These are phyloP conservation scores for Microcebus tavaratra DNA, from an alignment of 2,113 vertebrate species.

Conservation along the genomic window DNA sequence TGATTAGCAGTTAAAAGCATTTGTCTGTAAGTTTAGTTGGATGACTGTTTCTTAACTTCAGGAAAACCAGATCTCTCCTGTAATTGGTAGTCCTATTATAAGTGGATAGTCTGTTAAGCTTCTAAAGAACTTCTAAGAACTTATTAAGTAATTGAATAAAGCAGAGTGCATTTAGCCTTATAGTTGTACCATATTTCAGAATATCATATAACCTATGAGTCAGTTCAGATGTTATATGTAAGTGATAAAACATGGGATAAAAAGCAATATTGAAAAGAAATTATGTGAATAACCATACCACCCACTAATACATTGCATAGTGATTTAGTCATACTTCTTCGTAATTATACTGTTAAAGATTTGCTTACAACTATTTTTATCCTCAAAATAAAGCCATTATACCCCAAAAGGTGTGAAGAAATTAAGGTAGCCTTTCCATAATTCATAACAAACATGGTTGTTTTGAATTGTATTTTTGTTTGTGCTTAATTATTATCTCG, in stretches of 20 bases:
- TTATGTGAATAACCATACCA: conserved; percentile 24
- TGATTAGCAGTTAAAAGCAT: conserved; percentile 63
- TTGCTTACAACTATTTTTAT: conserved; percentile 53
- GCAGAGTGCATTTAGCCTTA: conserved; percentile 52
- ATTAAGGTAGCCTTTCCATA: conserved; percentile 68
- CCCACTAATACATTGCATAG: conserved; percentile 48
- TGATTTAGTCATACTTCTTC: conserved; percentile 60
- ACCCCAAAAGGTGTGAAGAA: conserved; percentile 49
- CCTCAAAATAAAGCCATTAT: conserved; percentile 51
- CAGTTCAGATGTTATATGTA: conserved; percentile 64
- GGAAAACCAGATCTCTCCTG: conserved; percentile 55
- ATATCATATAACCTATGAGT: conserved; percentile 71
- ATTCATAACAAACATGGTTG: conserved; percentile 46
- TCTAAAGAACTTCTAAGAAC: conserved; percentile 77
- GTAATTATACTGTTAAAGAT: conserved; percentile 44
- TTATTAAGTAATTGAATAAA: conserved; percentile 74
- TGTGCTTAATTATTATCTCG: conserved; percentile 73
- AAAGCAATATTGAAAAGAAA: conserved; percentile 66
- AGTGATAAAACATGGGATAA: conserved; percentile 67
- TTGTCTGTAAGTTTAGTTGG: conserved; percentile 54
- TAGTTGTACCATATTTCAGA: conserved; percentile 65
- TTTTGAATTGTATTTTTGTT: neutral
- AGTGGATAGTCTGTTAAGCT: conserved; percentile 71
- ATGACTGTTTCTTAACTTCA: conserved; percentile 22
- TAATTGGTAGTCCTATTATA: conserved; percentile 61